phyloP scores from a whole-genome alignment of 2,888 invertebrate species.

The Sinodicranocentrus sp. region DNA sequence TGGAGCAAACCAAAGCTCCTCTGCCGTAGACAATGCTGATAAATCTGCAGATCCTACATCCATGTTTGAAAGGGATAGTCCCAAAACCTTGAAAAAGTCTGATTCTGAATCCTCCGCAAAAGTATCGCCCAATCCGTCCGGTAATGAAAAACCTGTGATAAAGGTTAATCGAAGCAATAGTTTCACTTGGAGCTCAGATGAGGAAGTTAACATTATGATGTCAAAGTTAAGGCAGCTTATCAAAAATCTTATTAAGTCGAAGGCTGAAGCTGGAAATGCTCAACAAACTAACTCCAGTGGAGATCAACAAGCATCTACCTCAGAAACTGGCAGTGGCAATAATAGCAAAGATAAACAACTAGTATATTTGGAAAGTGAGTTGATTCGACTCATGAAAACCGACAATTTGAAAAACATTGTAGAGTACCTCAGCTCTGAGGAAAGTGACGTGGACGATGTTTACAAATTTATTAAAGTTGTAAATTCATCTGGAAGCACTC shows the following conservation, averaged over 20 bases:
- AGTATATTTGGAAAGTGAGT: slow-evolving; percentile 92
- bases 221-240: slow-evolving; percentile 95
- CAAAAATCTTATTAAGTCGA: slow-evolving; percentile 87
- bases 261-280: slow-evolving; percentile 51
- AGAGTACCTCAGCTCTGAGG: slow-evolving; percentile 94
- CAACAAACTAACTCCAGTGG: neutral
- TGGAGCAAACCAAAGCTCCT: slow-evolving; percentile 17
- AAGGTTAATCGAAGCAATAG: slow-evolving; percentile 75
- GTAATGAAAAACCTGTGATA: slow-evolving; percentile 61
- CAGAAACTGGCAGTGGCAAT: slow-evolving; percentile 23
- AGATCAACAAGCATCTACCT: neutral
- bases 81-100: slow-evolving; percentile 35
- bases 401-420: slow-evolving; percentile 95
- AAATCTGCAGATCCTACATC: slow-evolving; percentile 10
- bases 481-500: slow-evolving; percentile 72
- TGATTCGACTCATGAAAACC: slow-evolving; percentile 94
- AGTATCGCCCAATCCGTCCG: slow-evolving; percentile 58
- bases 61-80: slow-evolving; percentile 20
- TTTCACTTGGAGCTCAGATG: slow-evolving; percentile 93
- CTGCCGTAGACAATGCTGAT: slow-evolving; percentile 19
- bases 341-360: slow-evolving; percentile 88
- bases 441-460: slow-evolving; percentile 96
- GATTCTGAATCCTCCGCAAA: slow-evolving; percentile 40
- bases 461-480: slow-evolving; percentile 95
- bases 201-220: slow-evolving; percentile 97